Percentiles rank a stretch among this genome's conserved stretches.
Conservation (phyloP, 2,888 invertebrate genomes). For the Cheilosia vernalis region DNA sequence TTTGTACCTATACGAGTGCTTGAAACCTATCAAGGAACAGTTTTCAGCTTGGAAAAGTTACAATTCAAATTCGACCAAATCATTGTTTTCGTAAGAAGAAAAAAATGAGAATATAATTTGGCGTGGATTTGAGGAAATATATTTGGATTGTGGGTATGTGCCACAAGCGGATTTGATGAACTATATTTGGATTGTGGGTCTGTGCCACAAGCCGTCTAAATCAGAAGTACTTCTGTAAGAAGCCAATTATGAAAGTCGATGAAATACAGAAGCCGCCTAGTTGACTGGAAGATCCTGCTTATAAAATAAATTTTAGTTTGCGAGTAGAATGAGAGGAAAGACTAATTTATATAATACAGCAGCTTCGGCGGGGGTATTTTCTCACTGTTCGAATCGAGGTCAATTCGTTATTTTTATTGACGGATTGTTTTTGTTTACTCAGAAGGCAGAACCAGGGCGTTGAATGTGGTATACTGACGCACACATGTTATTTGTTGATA, state of each 20-base stretch:
- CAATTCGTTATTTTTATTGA: no score
- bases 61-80: neutral
- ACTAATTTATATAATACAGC: neutral
- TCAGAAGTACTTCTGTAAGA: neutral
- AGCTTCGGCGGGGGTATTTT: neutral
- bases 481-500: no score
- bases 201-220: neutral
- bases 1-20: slow-evolving; percentile 3
- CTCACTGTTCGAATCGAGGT: no score
- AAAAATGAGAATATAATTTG: neutral
- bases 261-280: neutral
- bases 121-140: neutral
- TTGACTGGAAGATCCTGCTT: slow-evolving; percentile 6
- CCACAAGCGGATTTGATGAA: neutral
- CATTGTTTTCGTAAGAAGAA: slow-evolving; percentile 23
- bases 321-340: no score
- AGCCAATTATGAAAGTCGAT: slow-evolving; percentile 3
- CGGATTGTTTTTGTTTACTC: no score
- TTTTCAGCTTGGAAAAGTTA: slow-evolving; percentile 30
- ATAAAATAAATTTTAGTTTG: neutral
- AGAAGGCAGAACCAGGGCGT: no score
- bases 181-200: no score
- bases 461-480: no score
- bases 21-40: slow-evolving; percentile 22
- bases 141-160: no score